These are phyloP conservation scores for Centropristis striata DNA, from an alignment of 2,113 vertebrate species.

Conservation along the genomic window DNA sequence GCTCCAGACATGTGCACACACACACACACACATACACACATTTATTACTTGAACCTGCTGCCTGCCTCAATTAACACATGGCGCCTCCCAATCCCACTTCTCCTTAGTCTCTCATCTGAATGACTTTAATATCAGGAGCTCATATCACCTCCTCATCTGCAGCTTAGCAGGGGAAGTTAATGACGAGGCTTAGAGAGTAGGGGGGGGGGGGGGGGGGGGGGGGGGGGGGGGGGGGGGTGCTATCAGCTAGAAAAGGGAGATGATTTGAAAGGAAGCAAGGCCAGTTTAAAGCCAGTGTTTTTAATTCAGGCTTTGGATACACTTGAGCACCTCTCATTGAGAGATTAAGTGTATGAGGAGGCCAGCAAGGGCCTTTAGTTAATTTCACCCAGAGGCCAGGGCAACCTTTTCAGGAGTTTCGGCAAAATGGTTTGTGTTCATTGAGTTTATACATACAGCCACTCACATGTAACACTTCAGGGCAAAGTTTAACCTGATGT, in stretches of 20 bases:
- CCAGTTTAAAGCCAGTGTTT: conserved; percentile 73
- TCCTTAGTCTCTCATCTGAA: conserved; percentile 71
- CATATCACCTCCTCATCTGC: conserved; percentile 80
- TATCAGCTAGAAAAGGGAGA: conserved; percentile 79
- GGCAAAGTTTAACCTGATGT: conserved; percentile 33
- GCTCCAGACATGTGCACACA: not conserved
- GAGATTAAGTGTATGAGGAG: conserved; percentile 82
- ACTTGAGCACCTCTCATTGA: conserved; percentile 82
- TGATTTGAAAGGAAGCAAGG: conserved; percentile 77
- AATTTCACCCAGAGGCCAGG: conserved; percentile 70
- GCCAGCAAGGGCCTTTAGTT: conserved; percentile 75
- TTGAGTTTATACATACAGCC: conserved; percentile 38
- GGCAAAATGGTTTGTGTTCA: conserved; percentile 36
- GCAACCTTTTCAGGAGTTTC: conserved; percentile 60
- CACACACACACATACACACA: conserved; percentile 1
- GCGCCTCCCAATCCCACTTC: conserved; percentile 57
- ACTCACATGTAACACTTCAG: not conserved
- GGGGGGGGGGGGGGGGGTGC: conserved; percentile 37
- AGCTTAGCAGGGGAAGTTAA: conserved; percentile 83
- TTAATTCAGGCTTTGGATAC: conserved; percentile 85
- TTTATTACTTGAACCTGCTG: conserved; percentile 43
- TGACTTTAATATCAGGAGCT: conserved; percentile 79
- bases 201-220: conserved; percentile 31
- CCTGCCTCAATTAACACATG: conserved; percentile 76
- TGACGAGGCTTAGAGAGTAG: conserved; percentile 81